Evolutionary conservation across 2,888 invertebrate species (phyloP).

Genomic region (Trichogramma evanescens): DNA sequence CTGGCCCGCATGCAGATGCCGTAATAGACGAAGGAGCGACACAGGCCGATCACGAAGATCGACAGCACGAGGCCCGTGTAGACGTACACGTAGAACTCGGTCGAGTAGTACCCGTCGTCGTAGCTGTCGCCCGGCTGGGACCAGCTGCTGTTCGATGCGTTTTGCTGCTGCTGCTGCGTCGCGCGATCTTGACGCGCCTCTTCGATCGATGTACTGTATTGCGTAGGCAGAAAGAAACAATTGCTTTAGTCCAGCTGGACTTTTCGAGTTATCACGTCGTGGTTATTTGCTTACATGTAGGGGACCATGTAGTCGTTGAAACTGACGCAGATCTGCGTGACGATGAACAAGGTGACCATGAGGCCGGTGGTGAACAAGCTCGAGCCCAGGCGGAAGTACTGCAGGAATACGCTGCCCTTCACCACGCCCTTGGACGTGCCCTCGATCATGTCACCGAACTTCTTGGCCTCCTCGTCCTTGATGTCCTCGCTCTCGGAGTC

Average conservation of each 20-base stretch:
- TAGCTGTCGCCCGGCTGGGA: not conserved
- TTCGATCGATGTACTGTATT: too few relatives aligned
- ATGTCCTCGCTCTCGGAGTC: conserved; percentile 25
- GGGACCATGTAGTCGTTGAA: conserved; percentile 62
- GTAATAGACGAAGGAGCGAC: conserved; percentile 49
- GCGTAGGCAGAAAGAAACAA: too few relatives aligned
- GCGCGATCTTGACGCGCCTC: not conserved
- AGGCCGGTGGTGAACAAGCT: conserved; percentile 46
- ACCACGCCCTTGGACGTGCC: conserved; percentile 46
- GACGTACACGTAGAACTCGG: conserved; percentile 52
- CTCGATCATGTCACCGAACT: conserved; percentile 40
- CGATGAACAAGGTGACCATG: conserved; percentile 49
- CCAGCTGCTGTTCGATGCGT: not conserved
- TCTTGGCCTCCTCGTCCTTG: conserved; percentile 24
- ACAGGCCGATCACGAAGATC: conserved; percentile 41
- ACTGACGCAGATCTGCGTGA: conserved; percentile 58
- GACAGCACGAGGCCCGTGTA: conserved; percentile 54
- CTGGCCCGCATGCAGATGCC: conserved; percentile 49
- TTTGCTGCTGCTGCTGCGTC: too few relatives aligned
- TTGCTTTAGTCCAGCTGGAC: not conserved
- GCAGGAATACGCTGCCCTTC: conserved; percentile 43
- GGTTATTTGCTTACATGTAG: conserved; percentile 31
- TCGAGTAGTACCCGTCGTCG: conserved; percentile 11
- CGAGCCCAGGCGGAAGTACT: conserved; percentile 54
- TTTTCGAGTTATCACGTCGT: not conserved